These are phyloP conservation scores for Corbicula japonica DNA, from an alignment of 2,888 invertebrate genomes.

Conservation along the genomic window DNA sequence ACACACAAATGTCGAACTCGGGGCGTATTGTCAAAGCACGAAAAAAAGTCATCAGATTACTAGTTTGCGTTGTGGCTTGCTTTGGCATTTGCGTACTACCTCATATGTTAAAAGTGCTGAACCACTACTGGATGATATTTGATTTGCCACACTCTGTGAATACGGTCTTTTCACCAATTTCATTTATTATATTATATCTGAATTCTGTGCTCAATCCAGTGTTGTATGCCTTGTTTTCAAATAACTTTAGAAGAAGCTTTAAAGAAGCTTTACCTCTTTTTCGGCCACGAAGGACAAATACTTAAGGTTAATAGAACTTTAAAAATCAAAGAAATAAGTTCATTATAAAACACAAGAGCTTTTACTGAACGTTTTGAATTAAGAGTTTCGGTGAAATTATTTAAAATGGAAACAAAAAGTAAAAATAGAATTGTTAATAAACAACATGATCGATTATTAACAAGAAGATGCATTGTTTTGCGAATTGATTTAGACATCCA, in stretches of 20 bases:
- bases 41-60: slow-evolving; percentile 93
- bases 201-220: slow-evolving; percentile 97
- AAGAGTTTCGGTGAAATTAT: too few relatives aligned
- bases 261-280: slow-evolving; percentile 92
- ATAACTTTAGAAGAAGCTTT: slow-evolving; percentile 94
- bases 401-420: too few relatives aligned
- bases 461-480: too few relatives aligned
- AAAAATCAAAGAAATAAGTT: too few relatives aligned
- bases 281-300: too few relatives aligned
- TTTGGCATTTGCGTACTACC: slow-evolving; percentile 96
- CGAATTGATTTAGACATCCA: too few relatives aligned
- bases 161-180: slow-evolving; percentile 91
- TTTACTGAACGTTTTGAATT: too few relatives aligned
- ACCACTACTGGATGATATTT: slow-evolving; percentile 92
- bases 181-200: slow-evolving; percentile 94
- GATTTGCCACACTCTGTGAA: slow-evolving; percentile 84
- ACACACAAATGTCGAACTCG: slow-evolving; percentile 19
- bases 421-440: too few relatives aligned
- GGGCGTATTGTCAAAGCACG: slow-evolving; percentile 19
- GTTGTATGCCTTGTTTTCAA: slow-evolving; percentile 94
- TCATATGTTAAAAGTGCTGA: slow-evolving; percentile 91
- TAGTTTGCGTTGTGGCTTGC: slow-evolving; percentile 94
- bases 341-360: too few relatives aligned
- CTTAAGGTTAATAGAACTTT: too few relatives aligned
- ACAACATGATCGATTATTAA: too few relatives aligned